Conservation (phyloP, 2,797 vertebrate genomes). For the Alcedo quadribrachys region DNA sequence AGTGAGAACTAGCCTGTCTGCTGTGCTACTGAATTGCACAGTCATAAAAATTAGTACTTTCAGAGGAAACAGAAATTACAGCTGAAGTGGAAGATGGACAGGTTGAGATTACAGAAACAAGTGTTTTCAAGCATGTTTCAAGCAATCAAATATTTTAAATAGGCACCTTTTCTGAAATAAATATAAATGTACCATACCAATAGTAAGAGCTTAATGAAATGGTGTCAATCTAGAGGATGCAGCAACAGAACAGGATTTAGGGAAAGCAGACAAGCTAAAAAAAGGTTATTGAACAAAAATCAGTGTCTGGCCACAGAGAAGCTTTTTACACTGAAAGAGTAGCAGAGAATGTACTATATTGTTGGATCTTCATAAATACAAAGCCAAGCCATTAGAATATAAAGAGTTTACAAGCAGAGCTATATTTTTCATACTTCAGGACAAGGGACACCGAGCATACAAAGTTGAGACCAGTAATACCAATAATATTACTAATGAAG, state of each 20-base stretch:
- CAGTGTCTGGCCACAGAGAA: background rate
- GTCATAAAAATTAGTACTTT: background rate
- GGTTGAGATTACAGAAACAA: background rate
- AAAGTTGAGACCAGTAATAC: background rate
- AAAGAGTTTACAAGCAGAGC: background rate
- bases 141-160: background rate
- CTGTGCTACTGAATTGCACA: background rate
- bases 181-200: background rate
- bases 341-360: background rate
- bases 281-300: background rate
- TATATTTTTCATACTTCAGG: background rate
- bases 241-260: background rate
- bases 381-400: background rate
- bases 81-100: background rate
- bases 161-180: background rate
- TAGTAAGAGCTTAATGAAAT: background rate
- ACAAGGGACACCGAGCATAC: background rate
- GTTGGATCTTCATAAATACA: background rate
- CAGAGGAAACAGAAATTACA: background rate
- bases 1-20: background rate
- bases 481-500: background rate
- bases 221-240: background rate
- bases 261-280: background rate
- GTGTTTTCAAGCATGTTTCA: background rate
- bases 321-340: background rate